Conservation (phyloP, 2,888 invertebrate genomes). For the Cheilosia pagana region DNA sequence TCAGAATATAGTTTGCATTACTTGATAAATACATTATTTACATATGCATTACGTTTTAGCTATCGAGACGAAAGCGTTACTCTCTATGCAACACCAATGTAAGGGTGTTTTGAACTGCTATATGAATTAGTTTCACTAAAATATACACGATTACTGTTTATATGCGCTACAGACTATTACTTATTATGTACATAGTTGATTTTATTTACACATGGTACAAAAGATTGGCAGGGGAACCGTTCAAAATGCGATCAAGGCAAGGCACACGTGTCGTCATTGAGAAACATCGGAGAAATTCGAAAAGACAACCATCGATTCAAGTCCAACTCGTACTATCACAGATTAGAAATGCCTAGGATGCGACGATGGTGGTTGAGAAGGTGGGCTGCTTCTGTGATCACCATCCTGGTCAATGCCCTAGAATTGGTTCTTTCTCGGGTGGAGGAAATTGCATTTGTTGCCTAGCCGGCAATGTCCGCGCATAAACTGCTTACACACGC, state of each 20-base stretch:
- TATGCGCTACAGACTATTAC: slow-evolving; percentile 8
- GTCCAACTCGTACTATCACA: slow-evolving; percentile 70
- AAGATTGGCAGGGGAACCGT: slow-evolving; percentile 37
- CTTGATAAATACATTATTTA: slow-evolving; percentile 43
- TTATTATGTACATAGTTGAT: not conserved
- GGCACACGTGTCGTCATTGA: not conserved
- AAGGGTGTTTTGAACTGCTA: slow-evolving; percentile 14
- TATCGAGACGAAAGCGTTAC: slow-evolving; percentile 22
- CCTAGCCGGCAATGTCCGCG: slow-evolving; percentile 93
- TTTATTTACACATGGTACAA: slow-evolving; percentile 56
- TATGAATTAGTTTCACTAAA: slow-evolving; percentile 27
- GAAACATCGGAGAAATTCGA: slow-evolving; percentile 37
- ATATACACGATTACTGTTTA: not conserved
- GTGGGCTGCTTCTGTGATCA: slow-evolving; percentile 13
- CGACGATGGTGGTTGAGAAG: slow-evolving; percentile 29
- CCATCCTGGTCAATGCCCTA: slow-evolving; percentile 77
- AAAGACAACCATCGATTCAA: slow-evolving; percentile 24
- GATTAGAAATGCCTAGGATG: slow-evolving; percentile 39
- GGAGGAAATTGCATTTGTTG: slow-evolving; percentile 92
- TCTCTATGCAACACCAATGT: not conserved
- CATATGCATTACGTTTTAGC: slow-evolving; percentile 22
- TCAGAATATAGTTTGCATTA: slow-evolving; percentile 46
- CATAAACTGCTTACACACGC: slow-evolving; percentile 91
- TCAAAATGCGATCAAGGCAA: slow-evolving; percentile 13
- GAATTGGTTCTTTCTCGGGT: slow-evolving; percentile 85